A percentile compares a stretch with the other conserved stretches of the same genome.
Conservation (phyloP, 1,140 invertebrate genomes). For the Drosophila nigromelanica region DNA sequence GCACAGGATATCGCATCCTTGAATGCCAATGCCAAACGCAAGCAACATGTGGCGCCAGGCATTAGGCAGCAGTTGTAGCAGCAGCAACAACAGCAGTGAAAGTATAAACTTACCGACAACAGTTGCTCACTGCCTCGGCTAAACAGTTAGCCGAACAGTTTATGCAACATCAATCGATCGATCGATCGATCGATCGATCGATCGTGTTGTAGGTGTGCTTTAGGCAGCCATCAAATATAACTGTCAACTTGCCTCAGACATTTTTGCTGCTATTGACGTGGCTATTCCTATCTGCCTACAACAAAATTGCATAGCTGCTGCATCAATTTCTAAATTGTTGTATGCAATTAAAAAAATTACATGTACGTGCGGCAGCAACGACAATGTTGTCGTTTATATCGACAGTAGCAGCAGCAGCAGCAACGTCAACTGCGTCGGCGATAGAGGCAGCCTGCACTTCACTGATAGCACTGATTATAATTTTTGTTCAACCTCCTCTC, state of each 20-base stretch:
- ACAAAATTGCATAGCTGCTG: slow-evolving; percentile 30
- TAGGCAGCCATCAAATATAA: slow-evolving; percentile 33
- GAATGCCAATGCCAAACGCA: slow-evolving; percentile 38
- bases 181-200: background rate
- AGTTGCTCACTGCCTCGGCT: slow-evolving; percentile 19
- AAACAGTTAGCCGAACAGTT: slow-evolving; percentile 1
- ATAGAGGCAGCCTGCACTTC: slow-evolving; percentile 13
- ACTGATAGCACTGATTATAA: slow-evolving; percentile 70
- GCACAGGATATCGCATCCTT: slow-evolving; percentile 52
- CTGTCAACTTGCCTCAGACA: slow-evolving; percentile 29
- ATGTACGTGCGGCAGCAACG: slow-evolving; percentile 63
- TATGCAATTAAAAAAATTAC: slow-evolving; percentile 77
- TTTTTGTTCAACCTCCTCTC: slow-evolving; percentile 54
- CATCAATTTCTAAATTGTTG: slow-evolving; percentile 62
- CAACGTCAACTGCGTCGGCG: slow-evolving; percentile 5
- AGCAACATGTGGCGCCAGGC: slow-evolving; percentile 47
- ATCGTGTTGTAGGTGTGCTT: slow-evolving; percentile 49
- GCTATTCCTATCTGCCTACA: slow-evolving; percentile 6
- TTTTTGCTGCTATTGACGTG: slow-evolving; percentile 12
- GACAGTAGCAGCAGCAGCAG: slow-evolving; percentile 19
- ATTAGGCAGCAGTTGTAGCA: slow-evolving; percentile 5
- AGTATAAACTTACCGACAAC: slow-evolving; percentile 66
- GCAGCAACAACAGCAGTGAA: slow-evolving; percentile 57
- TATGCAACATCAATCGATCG: slow-evolving; percentile 32
- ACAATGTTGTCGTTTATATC: slow-evolving; percentile 37